phyloP scores from a whole-genome alignment of 2,797 vertebrate genomes.

The Spatula versicolor region DNA sequence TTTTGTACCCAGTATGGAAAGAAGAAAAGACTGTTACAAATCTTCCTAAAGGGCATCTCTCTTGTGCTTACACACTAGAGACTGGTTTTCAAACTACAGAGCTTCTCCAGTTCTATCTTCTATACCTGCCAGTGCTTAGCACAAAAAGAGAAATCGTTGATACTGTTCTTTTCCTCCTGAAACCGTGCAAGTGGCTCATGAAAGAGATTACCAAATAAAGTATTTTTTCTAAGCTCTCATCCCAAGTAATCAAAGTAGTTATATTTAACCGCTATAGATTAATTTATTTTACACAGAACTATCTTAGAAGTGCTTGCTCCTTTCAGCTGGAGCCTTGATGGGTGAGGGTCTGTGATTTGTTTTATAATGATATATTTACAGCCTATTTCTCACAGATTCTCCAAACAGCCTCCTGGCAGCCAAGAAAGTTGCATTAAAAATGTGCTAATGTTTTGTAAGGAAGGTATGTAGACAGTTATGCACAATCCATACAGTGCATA shows the following conservation, averaged over 20 bases:
- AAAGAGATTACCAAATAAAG: background rate
- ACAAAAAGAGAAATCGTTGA: background rate
- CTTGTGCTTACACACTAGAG: background rate
- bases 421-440: background rate
- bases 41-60: rapidly evolving
- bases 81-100: background rate
- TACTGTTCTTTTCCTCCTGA: background rate
- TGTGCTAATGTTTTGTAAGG: background rate
- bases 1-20: background rate
- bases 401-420: background rate
- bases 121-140: background rate
- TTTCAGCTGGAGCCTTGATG: conserved; percentile 26
- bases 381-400: background rate
- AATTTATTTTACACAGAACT: background rate
- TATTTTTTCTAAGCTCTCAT: background rate
- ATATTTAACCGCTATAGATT: background rate
- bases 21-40: background rate
- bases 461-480: background rate
- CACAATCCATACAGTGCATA: background rate
- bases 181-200: background rate
- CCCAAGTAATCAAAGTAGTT: background rate
- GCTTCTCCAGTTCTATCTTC: background rate
- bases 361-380: conserved; percentile 33
- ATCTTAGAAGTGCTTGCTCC: background rate
- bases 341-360: conserved; percentile 1